A percentile compares a stretch with the other conserved stretches of the same genome.
phyloP scores from a whole-genome alignment of 2,888 invertebrate genomes.

The Acutogordius australiensis region DNA sequence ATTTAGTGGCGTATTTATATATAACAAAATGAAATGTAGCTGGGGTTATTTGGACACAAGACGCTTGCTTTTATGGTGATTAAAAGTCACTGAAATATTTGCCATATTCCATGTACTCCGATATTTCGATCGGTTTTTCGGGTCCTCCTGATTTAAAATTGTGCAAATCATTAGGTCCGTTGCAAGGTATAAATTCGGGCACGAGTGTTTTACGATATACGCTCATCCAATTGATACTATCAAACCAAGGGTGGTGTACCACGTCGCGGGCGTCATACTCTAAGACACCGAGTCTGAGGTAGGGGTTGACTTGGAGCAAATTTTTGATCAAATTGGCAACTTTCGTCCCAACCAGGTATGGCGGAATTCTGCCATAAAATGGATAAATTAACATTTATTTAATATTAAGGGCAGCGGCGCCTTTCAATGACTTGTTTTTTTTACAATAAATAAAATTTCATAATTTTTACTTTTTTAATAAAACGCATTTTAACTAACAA shows the following conservation, averaged over 20 bases:
- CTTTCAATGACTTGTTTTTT: too few relatives aligned
- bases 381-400: too few relatives aligned
- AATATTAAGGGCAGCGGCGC: too few relatives aligned
- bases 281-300: background rate
- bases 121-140: slow-evolving; percentile 7
- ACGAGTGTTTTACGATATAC: slow-evolving; percentile 1
- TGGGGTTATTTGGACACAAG: too few relatives aligned
- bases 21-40: too few relatives aligned
- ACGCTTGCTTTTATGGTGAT: too few relatives aligned
- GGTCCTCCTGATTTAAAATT: background rate
- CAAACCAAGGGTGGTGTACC: slow-evolving; percentile 3
- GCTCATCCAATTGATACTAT: background rate
- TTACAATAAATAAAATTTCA: too few relatives aligned
- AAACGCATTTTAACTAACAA: too few relatives aligned
- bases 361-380: background rate
- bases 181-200: background rate
- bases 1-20: too few relatives aligned
- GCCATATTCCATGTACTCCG: background rate
- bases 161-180: background rate
- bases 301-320: background rate
- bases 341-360: background rate
- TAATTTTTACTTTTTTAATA: too few relatives aligned
- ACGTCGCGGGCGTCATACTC: background rate
- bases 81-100: slow-evolving; percentile 1
- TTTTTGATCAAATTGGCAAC: background rate